Evolutionary conservation across 2,888 invertebrate species (phyloP), one percentile per base, ranked within the genome.

Genomic region (Luperina nickerlii): DNA sequence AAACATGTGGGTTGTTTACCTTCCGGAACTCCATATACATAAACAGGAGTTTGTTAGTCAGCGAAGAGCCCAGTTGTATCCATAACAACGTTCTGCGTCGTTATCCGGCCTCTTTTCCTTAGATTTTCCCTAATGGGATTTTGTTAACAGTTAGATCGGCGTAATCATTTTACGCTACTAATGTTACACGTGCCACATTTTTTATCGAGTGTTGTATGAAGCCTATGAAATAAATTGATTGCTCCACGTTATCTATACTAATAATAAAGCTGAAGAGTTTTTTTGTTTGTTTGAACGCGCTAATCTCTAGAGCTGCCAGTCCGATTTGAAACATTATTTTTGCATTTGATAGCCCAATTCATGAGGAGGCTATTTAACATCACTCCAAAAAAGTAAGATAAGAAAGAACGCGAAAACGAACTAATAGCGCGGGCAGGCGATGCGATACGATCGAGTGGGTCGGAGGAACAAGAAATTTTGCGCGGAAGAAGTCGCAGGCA

Each of bases 1-100:
- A 82, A 88, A 87, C 78, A 87, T 82, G 77, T 67, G 71, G 73
- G 70, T 71, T 81, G 66, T 82, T 87, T 83, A 54, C 78, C n/a
- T 84, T 83, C 74, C 72, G 79, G 78, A 77, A 77, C 77, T 74
- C 67, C 65, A 57, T 78, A 87, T 48, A 81, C 73, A 71, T 87
- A 74, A 67, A 86, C 48, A 67, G 70, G 60, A 70, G 70, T 73
- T 62, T 63, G 71, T 74, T 76, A 78, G 74, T 84, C 66, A 69
- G 77, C 42, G 32, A 76, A 51, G 75, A 71, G 62, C 42, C 60
- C 75, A 78, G 79, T 70, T 78, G 68, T 82, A 71, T 83, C 67
- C 78, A 84, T 75, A 83, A 82, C 86, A 75, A 72, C 63, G 27
- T 60, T 54, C 38, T 75, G 38, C 45, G 73, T 45, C 75, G 62